A percentile compares a stretch with the other conserved stretches of the same genome.
phyloP scores from a whole-genome alignment of 2,797 vertebrate genomes.

The Brachyalestes nurse region DNA sequence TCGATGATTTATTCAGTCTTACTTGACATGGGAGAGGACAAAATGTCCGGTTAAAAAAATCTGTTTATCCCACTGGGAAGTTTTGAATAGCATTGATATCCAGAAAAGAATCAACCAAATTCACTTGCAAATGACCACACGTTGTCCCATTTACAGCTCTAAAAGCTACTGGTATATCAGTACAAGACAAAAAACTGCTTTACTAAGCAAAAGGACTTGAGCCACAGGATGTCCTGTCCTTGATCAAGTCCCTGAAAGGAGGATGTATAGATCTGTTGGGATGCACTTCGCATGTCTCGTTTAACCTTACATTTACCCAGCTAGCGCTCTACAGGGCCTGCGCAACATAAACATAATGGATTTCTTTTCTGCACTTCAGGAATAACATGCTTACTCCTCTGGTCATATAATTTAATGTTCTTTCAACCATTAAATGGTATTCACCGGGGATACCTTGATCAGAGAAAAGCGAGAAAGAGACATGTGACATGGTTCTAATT shows the following conservation, averaged over 20 bases:
- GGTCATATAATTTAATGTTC: constrained; percentile 67
- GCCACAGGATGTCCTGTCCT: neutral
- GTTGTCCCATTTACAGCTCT: neutral
- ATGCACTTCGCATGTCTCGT: constrained; percentile 51
- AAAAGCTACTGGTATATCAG: neutral
- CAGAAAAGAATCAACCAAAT: neutral
- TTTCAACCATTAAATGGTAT: constrained; percentile 72
- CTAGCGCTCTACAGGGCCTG: constrained; percentile 51
- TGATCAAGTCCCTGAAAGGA: constrained; percentile 25
- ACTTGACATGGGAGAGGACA: too few relatives aligned
- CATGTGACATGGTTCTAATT: constrained; percentile 55
- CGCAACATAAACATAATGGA: constrained; percentile 65
- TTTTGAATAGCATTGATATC: too few relatives aligned
- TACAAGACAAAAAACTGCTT: neutral
- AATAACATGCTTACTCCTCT: constrained; percentile 64
- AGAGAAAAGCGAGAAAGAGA: constrained; percentile 57
- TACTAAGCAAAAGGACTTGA: neutral
- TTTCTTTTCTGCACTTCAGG: constrained; percentile 62
- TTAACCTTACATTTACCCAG: constrained; percentile 53
- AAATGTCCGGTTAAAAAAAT: too few relatives aligned
- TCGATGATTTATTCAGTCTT: too few relatives aligned
- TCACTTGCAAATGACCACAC: neutral
- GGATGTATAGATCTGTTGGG: constrained; percentile 44
- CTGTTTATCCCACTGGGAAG: too few relatives aligned
- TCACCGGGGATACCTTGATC: constrained; percentile 55